Evolutionary conservation across 2,888 invertebrate species (phyloP), one percentile per base, ranked within the genome.

Genomic region (Brachylomia viminalis): DNA sequence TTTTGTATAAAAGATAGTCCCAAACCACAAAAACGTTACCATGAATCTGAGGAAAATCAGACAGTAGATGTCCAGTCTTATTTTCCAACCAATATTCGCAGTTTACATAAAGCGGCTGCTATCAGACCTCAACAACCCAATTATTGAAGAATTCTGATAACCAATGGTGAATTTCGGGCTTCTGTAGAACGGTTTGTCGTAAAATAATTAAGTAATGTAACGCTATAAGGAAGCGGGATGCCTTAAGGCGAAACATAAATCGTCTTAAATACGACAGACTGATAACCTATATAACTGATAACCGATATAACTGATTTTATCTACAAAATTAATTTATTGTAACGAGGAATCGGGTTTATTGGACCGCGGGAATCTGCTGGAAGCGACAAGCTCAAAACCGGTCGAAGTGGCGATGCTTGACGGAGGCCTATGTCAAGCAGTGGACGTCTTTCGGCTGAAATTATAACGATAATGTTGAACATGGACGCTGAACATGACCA

Each of bases 181-280:
- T 69, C 13, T 30, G 49, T n/a, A 1, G 70, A 42, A 15, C 8
- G 11, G 30, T 54, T 8, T 11, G 8, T 33, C 6, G 17, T 64
- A 77, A 77, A 75, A 77, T 72, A 52, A 13, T 7, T 38, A 66
- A 13, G 30, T 45, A 67, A 42, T 33, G 8, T 27, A 27, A 58
- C 0, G 10, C 13, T 58, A 69, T 65, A 82, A 77, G 65, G 69
- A 78, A 82, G 61, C 42, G 61, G n/a, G 10, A 33, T 61, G 45
- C n/a, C 38, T 20, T n/a, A n/a, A 59, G 33, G 38, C 27, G 4
- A 72, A 33, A 27, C 56, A 76, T 82, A 52, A 75, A 83, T 82
- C 64, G 27, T 62, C n/a, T 54, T 78, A 30, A 54, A 80, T 67
- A 10, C 3, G 72, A 67, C 70, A 49, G 4, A 49, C 49, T 49